A percentile compares a stretch with the other conserved stretches of the same genome.
These are phyloP conservation scores for Zonitis immaculata DNA, from an alignment of 2,888 invertebrate species.

Conservation along the genomic window DNA sequence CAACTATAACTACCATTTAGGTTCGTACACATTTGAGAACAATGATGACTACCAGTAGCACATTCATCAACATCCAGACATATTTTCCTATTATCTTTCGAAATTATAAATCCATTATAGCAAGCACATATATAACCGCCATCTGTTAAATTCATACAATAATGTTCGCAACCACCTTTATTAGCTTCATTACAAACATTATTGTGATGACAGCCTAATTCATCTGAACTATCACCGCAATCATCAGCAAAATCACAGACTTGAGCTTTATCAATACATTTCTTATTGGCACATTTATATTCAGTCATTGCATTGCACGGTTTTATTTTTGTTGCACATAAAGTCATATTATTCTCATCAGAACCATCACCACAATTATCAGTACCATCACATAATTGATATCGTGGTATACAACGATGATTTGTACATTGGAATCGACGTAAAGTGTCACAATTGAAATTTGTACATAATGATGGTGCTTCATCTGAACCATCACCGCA, in stretches of 20 bases:
- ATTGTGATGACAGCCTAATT: slow-evolving; percentile 79
- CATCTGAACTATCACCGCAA: slow-evolving; percentile 96
- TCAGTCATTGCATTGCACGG: slow-evolving; percentile 88
- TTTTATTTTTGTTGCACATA: slow-evolving; percentile 77
- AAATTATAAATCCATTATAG: slow-evolving; percentile 79
- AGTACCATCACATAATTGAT: slow-evolving; percentile 95
- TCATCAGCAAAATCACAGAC: slow-evolving; percentile 93
- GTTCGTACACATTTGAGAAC: slow-evolving; percentile 91
- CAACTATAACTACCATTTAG: slow-evolving; percentile 87
- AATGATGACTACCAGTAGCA: slow-evolving; percentile 72
- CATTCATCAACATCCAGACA: slow-evolving; percentile 92
- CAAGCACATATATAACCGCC: slow-evolving; percentile 90
- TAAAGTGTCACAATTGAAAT: slow-evolving; percentile 79
- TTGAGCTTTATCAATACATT: slow-evolving; percentile 89
- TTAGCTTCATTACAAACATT: slow-evolving; percentile 56
- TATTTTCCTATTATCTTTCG: slow-evolving; percentile 72
- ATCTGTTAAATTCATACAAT: slow-evolving; percentile 78
- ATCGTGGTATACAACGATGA: slow-evolving; percentile 86
- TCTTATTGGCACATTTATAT: slow-evolving; percentile 87
- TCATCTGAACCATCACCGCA: slow-evolving; percentile 89
- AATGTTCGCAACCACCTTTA: slow-evolving; percentile 86
- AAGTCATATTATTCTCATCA: slow-evolving; percentile 78
- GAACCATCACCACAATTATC: slow-evolving; percentile 94
- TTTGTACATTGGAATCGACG: slow-evolving; percentile 87
- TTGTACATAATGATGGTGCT: slow-evolving; percentile 74